phyloP scores from a whole-genome alignment of 2,888 invertebrate genomes.

The Agrotis exclamationis region DNA sequence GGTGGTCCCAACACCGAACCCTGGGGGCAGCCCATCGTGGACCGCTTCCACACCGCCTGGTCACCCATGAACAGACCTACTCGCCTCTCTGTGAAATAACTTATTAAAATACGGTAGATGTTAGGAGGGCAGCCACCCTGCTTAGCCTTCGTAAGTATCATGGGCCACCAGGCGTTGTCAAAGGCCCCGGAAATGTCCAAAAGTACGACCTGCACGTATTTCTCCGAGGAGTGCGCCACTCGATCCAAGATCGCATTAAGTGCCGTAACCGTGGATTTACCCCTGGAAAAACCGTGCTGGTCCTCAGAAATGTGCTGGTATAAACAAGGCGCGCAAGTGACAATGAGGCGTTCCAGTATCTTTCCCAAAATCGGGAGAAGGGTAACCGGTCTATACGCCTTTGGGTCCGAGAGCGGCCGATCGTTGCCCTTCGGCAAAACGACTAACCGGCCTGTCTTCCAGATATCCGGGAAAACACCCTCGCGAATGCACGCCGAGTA shows the following conservation, averaged over 20 bases:
- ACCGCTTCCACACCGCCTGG: slow-evolving; percentile 38
- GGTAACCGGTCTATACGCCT: slow-evolving; percentile 66
- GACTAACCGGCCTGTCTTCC: slow-evolving; percentile 58
- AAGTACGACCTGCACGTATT: slow-evolving; percentile 59
- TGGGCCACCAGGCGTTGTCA: slow-evolving; percentile 72
- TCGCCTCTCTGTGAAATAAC: slow-evolving; percentile 55
- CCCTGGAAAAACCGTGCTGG: slow-evolving; percentile 67
- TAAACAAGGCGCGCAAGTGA: slow-evolving; percentile 47
- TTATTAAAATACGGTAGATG: slow-evolving; percentile 55
- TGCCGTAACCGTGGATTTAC: slow-evolving; percentile 62
- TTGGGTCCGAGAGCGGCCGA: slow-evolving; percentile 56
- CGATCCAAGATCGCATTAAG: slow-evolving; percentile 35
- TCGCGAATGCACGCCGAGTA: slow-evolving; percentile 21
- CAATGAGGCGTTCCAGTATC: slow-evolving; percentile 52
- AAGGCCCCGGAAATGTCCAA: slow-evolving; percentile 69
- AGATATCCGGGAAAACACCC: slow-evolving; percentile 58
- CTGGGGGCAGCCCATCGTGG: slow-evolving; percentile 52
- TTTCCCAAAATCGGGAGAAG: slow-evolving; percentile 67
- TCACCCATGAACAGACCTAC: slow-evolving; percentile 41
- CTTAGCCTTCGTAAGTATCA: slow-evolving; percentile 59
- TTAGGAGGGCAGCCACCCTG: slow-evolving; percentile 48
- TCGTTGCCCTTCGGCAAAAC: slow-evolving; percentile 62
- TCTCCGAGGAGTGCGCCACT: background rate
- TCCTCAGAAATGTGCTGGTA: slow-evolving; percentile 16
- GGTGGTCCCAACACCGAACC: slow-evolving; percentile 33